Conservation (phyloP, 1,140 invertebrate genomes). For the Drosophila jambulina region DNA sequence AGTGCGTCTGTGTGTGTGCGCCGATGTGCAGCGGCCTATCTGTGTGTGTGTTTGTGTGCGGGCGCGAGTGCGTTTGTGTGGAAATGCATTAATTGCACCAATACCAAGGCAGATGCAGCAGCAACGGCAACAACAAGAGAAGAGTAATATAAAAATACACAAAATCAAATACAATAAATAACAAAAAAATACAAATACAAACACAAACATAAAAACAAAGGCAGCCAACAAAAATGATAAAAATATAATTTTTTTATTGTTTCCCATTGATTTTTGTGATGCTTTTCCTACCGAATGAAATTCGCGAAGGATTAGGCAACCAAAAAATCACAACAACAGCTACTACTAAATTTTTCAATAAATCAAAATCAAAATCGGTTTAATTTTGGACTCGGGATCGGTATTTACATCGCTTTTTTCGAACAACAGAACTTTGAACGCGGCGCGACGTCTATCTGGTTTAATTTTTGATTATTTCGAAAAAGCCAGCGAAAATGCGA, state of each 20-base stretch:
- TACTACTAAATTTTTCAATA: constrained; percentile 23
- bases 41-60: constrained; percentile 34
- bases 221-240: constrained; percentile 45
- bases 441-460: constrained; percentile 14
- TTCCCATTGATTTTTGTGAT: constrained; percentile 69
- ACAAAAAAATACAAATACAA: constrained; percentile 58
- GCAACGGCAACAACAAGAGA: constrained; percentile 32
- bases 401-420: constrained; percentile 26
- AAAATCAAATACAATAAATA: constrained; percentile 65
- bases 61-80: constrained; percentile 57
- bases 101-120: constrained; percentile 40
- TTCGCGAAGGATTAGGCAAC: constrained; percentile 46
- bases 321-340: constrained; percentile 22
- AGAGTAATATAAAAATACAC: constrained; percentile 38
- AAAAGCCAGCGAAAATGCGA: constrained; percentile 46
- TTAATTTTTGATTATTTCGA: constrained; percentile 54
- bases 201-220: constrained; percentile 63
- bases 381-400: constrained; percentile 50
- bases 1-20: constrained; percentile 29
- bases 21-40: constrained; percentile 23
- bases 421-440: constrained; percentile 48
- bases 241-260: constrained; percentile 78
- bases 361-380: constrained; percentile 31
- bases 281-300: constrained; percentile 64
- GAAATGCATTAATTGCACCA: constrained; percentile 78